Evolutionary conservation across 2,888 invertebrate species (phyloP).

Genomic region (Sminthurinus aureus): DNA sequence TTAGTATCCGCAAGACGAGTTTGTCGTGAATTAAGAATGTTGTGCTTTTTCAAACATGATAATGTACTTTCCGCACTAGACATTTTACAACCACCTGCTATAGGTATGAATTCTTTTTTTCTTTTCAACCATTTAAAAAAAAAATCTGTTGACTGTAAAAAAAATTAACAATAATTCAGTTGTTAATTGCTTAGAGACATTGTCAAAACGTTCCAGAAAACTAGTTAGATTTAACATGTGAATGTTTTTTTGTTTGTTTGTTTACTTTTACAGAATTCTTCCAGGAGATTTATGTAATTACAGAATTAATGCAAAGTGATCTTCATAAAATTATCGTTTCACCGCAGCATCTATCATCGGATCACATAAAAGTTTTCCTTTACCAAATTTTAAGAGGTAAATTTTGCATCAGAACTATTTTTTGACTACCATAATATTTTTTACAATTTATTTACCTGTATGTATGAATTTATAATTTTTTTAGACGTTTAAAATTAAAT

Average conservation of each 20-base stretch:
- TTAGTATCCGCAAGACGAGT: conserved; percentile 98
- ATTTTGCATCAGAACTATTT: not conserved
- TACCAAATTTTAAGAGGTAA: conserved; percentile 98
- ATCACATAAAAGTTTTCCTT: conserved; percentile 99
- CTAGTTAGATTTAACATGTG: too few relatives aligned
- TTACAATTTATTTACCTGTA: not conserved
- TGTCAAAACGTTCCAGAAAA: too few relatives aligned
- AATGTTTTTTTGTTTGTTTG: too few relatives aligned
- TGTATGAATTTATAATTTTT: not conserved
- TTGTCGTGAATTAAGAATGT: conserved; percentile 98
- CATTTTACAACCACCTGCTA: conserved; percentile 92
- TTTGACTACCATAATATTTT: conserved; percentile 6
- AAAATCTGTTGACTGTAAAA: too few relatives aligned
- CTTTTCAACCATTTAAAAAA: too few relatives aligned
- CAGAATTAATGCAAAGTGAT: conserved; percentile 99
- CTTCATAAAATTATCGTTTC: conserved; percentile 99
- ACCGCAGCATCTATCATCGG: conserved; percentile 96
- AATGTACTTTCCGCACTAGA: conserved; percentile 98
- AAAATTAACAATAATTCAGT: too few relatives aligned
- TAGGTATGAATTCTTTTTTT: conserved; percentile 65
- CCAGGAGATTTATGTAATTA: conserved; percentile 90
- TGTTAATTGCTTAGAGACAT: too few relatives aligned
- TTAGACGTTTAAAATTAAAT: not conserved
- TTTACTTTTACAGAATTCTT: too few relatives aligned
- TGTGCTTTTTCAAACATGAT: conserved; percentile 99